phyloP scores from a whole-genome alignment of 2,888 invertebrate genomes.

The Netelia inedita region DNA sequence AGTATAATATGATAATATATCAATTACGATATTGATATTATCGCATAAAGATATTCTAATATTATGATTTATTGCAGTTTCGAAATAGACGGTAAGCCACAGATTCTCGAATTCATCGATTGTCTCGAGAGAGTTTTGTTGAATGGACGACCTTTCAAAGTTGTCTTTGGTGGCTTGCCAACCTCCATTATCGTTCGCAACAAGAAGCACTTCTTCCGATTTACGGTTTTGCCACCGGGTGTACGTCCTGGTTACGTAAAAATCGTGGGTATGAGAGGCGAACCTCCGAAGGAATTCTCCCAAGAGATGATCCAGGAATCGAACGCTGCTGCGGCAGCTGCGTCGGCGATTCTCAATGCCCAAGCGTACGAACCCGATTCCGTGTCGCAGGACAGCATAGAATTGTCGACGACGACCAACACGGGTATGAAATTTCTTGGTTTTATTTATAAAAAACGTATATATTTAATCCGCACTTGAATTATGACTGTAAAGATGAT shows the following conservation, averaged over 20 bases:
- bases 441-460: neutral
- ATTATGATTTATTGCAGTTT: slow-evolving; percentile 84
- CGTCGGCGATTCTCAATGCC: neutral
- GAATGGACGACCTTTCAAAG: slow-evolving; percentile 91
- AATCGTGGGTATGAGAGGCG: slow-evolving; percentile 91
- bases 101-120: slow-evolving; percentile 93
- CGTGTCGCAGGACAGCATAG: slow-evolving; percentile 80
- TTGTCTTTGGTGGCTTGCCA: slow-evolving; percentile 94
- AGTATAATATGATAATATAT: slow-evolving; percentile 67
- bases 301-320: slow-evolving; percentile 61
- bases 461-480: neutral
- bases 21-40: neutral
- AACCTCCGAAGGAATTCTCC: slow-evolving; percentile 78
- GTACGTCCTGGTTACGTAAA: slow-evolving; percentile 90
- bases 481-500: neutral
- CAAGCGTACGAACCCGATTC: slow-evolving; percentile 77
- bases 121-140: slow-evolving; percentile 91
- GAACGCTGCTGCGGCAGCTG: slow-evolving; percentile 67
- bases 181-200: slow-evolving; percentile 91
- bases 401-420: slow-evolving; percentile 75
- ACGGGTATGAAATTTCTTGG: slow-evolving; percentile 72
- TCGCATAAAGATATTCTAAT: neutral
- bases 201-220: slow-evolving; percentile 92
- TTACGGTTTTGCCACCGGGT: slow-evolving; percentile 91
- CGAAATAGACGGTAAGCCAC: slow-evolving; percentile 89